Conservation (phyloP, 2,888 invertebrate species). For the Hoplodrina ambigua region DNA sequence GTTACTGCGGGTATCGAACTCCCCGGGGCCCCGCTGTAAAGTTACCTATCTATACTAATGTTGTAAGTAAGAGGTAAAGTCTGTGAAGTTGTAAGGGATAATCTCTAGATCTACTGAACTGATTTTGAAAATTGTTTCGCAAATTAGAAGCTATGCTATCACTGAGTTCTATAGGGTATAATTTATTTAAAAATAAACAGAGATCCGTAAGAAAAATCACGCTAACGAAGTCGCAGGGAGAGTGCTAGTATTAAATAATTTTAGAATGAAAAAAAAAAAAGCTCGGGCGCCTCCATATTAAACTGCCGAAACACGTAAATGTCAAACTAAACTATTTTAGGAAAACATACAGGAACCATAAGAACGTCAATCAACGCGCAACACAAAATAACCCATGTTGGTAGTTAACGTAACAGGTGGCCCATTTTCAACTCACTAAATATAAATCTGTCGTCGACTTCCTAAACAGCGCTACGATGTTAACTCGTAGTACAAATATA, state of each 20-base stretch:
- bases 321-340: neutral
- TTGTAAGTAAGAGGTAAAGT: no score
- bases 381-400: conserved; percentile 2
- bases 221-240: no score
- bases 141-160: no score
- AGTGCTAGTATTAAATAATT: neutral
- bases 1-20: no score
- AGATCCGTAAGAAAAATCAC: no score
- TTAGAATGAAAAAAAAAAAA: neutral
- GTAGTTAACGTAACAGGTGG: conserved; percentile 36
- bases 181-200: no score
- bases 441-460: conserved; percentile 39
- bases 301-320: neutral
- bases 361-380: conserved; percentile 24
- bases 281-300: neutral
- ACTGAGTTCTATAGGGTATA: no score
- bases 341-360: neutral
- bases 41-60: no score
- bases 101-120: no score
- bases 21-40: no score
- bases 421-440: conserved; percentile 12
- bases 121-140: no score
- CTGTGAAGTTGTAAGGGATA: no score
- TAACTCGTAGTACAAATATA: conserved; percentile 23
- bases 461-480: conserved; percentile 28